These are phyloP conservation scores for Sarcophilus harrisii DNA, from an alignment of 2,797 vertebrate genomes.

Conservation along the genomic window DNA sequence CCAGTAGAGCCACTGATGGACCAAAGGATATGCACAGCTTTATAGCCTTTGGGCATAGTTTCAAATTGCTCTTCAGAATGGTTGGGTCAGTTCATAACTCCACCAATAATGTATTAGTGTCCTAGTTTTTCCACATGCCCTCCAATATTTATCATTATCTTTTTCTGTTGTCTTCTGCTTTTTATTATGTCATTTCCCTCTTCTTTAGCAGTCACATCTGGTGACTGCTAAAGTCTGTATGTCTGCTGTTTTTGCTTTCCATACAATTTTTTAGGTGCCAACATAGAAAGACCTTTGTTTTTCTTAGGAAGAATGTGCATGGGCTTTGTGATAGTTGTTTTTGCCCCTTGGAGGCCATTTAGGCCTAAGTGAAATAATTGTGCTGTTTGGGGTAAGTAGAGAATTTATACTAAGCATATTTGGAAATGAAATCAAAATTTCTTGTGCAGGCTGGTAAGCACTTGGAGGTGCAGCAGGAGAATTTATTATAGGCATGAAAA, in stretches of 20 bases:
- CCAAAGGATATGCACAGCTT: too few relatives aligned
- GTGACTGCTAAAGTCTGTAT: background rate
- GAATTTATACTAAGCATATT: background rate
- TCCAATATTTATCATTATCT: too few relatives aligned
- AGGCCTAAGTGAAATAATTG: background rate
- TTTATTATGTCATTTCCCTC: background rate
- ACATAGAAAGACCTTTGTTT: background rate
- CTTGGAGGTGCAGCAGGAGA: background rate
- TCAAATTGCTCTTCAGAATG: too few relatives aligned
- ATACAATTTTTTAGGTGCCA: background rate
- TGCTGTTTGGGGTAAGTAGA: background rate
- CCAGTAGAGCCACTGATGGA: too few relatives aligned
- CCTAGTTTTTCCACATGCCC: too few relatives aligned
- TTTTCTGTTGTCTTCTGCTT: too few relatives aligned
- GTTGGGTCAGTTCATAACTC: too few relatives aligned
- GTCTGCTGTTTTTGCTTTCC: background rate
- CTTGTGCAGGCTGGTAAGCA: background rate
- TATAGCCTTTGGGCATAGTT: too few relatives aligned
- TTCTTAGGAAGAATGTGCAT: background rate
- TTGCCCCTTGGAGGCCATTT: background rate
- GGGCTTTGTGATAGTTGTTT: background rate
- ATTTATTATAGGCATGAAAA: background rate
- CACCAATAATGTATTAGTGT: too few relatives aligned
- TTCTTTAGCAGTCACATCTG: background rate
- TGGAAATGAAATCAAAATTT: background rate